phyloP scores from a whole-genome alignment of 2,888 invertebrate species.

The Mimachlamys varia region DNA sequence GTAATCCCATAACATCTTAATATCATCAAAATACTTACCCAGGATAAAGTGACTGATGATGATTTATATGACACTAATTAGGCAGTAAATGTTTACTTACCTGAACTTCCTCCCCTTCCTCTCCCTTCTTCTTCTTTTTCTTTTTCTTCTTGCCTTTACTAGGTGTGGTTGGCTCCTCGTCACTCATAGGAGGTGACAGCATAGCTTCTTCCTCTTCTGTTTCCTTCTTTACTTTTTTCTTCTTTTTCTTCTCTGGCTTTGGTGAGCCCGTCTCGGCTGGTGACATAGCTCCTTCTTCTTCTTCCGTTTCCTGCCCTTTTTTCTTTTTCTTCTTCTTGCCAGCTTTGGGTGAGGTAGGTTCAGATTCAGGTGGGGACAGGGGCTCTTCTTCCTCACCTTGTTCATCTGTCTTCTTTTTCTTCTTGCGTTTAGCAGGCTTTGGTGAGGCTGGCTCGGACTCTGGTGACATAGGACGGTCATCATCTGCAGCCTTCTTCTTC shows the following conservation, averaged over 20 bases:
- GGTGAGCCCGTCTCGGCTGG: conserved; percentile 36
- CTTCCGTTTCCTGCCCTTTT: conserved; percentile 48
- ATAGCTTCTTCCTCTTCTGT: conserved; percentile 49
- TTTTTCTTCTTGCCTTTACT: conserved; percentile 41
- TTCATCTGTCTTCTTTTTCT: conserved; percentile 55
- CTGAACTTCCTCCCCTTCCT: conserved; percentile 42
- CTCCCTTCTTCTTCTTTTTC: conserved; percentile 54
- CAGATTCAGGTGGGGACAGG: conserved; percentile 39
- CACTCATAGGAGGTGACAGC: conserved; percentile 49
- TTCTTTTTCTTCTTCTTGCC: conserved; percentile 58
- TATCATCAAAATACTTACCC: no score
- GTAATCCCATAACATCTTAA: no score
- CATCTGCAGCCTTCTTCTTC: conserved; percentile 38
- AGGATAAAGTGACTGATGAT: neutral
- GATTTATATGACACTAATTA: neutral
- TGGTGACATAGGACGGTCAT: conserved; percentile 38
- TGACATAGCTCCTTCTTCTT: conserved; percentile 48
- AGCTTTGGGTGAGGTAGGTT: conserved; percentile 44
- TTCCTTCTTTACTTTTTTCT: conserved; percentile 48
- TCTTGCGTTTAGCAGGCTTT: conserved; percentile 37
- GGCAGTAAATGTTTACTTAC: conserved; percentile 37
- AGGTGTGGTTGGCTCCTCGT: neutral
- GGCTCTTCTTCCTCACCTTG: conserved; percentile 51
- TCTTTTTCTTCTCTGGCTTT: conserved; percentile 51
- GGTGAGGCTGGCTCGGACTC: conserved; percentile 16